phyloP scores from a whole-genome alignment of 2,888 invertebrate genomes.

The Gryllus longicercus region DNA sequence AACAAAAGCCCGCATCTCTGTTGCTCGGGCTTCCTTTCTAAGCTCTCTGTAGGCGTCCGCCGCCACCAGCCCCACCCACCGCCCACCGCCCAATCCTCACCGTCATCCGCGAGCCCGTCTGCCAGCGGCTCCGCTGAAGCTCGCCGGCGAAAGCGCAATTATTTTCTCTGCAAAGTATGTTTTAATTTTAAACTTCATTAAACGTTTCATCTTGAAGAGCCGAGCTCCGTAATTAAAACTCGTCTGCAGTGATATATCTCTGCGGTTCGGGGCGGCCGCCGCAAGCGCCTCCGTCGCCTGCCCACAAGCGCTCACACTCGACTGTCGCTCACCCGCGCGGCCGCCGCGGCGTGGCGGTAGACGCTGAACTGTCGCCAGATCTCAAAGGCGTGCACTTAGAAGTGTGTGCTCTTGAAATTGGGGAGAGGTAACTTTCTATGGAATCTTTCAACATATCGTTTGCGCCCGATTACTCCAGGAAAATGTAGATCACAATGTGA shows the following conservation, averaged over 20 bases:
- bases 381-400: too few relatives aligned
- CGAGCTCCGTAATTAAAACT: neutral
- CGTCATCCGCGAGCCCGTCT: neutral
- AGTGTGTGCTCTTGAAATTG: too few relatives aligned
- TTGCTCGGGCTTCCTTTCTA: neutral
- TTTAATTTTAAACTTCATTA: slow-evolving; percentile 17
- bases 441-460: too few relatives aligned
- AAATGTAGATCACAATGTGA: too few relatives aligned
- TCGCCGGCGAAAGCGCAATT: neutral
- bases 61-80: neutral
- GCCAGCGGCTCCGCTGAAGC: neutral
- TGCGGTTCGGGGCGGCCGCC: neutral
- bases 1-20: neutral
- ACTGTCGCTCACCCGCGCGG: too few relatives aligned
- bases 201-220: neutral
- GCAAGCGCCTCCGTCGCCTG: too few relatives aligned
- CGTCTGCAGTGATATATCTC: slow-evolving; percentile 2
- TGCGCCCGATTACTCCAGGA: too few relatives aligned
- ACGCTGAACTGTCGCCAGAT: too few relatives aligned
- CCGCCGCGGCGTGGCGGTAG: too few relatives aligned
- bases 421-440: too few relatives aligned
- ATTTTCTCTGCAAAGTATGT: slow-evolving; percentile 9
- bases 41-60: neutral
- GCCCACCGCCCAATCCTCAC: neutral
- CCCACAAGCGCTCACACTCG: too few relatives aligned